Conservation (phyloP, 2,888 invertebrate genomes). For the Machimus rusticus region DNA sequence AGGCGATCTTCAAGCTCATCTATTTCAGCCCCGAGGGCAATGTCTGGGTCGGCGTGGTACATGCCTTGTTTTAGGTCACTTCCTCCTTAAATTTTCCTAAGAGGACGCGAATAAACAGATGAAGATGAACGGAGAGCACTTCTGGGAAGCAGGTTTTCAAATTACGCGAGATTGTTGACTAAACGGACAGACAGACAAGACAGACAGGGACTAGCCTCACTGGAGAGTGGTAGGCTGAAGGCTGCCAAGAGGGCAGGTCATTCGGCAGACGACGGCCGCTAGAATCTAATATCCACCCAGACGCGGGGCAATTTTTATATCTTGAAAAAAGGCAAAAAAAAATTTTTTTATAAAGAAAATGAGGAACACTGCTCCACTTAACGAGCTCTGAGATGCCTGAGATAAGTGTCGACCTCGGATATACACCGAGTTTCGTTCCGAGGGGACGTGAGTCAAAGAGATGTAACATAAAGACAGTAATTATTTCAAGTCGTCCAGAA, state of each 20-base stretch:
- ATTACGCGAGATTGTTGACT: not conserved
- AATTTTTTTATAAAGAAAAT: not conserved
- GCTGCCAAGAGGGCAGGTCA: not conserved
- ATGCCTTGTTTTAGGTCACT: not conserved
- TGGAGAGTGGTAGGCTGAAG: not conserved
- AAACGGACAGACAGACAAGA: not conserved
- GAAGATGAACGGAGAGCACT: not conserved
- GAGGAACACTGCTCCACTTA: not conserved
- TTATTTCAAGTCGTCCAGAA: not conserved
- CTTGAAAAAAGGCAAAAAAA: not conserved
- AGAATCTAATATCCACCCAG: not conserved
- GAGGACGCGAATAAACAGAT: not conserved
- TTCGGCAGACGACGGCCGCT: not conserved
- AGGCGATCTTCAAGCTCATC: not conserved
- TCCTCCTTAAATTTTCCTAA: not conserved
- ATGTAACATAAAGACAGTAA: not conserved
- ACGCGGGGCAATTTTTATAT: not conserved
- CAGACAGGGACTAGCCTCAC: not conserved
- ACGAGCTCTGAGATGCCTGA: not conserved
- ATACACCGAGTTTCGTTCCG: not conserved
- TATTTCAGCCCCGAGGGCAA: not conserved
- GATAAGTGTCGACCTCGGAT: slow-evolving; percentile 12
- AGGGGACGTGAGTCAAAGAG: not conserved
- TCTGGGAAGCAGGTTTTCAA: not conserved
- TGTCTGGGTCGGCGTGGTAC: not conserved